These are phyloP conservation scores for Chrysomela aeneicollis DNA, from an alignment of 2,888 invertebrate species.

Conservation along the genomic window DNA sequence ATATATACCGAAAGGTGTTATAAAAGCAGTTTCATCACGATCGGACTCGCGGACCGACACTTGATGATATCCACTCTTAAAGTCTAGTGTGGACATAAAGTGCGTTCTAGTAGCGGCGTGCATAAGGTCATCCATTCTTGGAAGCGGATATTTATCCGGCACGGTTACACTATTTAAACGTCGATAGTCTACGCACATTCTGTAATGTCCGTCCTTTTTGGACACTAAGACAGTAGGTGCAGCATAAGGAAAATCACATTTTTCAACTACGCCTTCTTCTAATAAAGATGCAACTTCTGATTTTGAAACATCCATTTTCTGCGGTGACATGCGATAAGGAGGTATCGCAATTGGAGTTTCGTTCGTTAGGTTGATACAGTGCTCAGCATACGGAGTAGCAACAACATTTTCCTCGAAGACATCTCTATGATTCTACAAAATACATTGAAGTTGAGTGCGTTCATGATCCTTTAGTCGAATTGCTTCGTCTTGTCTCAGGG, in stretches of 20 bases:
- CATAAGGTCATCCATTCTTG: conserved; percentile 38
- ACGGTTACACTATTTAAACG: conserved; percentile 39
- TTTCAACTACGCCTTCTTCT: conserved; percentile 50
- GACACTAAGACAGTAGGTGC: conserved; percentile 54
- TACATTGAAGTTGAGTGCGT: conserved; percentile 8
- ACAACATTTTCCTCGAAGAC: conserved; percentile 8
- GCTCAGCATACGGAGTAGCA: conserved; percentile 45
- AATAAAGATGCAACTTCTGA: conserved; percentile 47
- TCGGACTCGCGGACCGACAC: conserved; percentile 18
- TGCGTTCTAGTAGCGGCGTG: conserved; percentile 24
- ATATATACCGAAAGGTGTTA: conserved; percentile 48
- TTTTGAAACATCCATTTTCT: conserved; percentile 37
- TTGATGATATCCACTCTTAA: conserved; percentile 22
- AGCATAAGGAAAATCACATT: conserved; percentile 55
- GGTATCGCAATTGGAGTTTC: conserved; percentile 48
- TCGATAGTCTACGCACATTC: conserved; percentile 40
- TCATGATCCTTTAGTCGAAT: conserved; percentile 3
- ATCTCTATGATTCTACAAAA: conserved; percentile 7
- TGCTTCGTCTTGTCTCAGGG: conserved; percentile 15
- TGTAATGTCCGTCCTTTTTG: conserved; percentile 40
- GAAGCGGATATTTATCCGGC: conserved; percentile 38
- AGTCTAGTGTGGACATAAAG: conserved; percentile 32
- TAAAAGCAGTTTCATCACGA: conserved; percentile 34
- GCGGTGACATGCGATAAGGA: conserved; percentile 50
- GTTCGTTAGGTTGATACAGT: conserved; percentile 24